phyloP scores from a whole-genome alignment of 2,797 vertebrate species.

The Sphenodon punctatus region DNA sequence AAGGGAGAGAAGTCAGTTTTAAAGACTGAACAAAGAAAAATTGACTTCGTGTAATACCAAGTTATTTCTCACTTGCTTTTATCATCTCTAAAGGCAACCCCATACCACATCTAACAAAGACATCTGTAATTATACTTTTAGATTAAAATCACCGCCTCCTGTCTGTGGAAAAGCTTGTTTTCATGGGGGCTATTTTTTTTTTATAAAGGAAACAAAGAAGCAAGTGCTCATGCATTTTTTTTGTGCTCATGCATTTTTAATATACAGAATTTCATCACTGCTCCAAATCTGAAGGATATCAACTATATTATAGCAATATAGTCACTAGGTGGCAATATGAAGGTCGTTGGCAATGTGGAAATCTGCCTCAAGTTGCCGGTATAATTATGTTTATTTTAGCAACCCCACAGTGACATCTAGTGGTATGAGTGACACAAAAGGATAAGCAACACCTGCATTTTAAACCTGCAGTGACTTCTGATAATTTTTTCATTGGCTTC shows the following conservation, averaged over 20 bases:
- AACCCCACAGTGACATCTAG: accelerated
- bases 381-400: too few relatives aligned
- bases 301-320: not conserved
- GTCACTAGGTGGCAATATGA: not conserved
- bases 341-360: not conserved
- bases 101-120: not conserved
- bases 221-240: accelerated
- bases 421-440: not conserved
- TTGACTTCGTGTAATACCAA: not conserved
- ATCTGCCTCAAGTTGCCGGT: constrained; percentile 45
- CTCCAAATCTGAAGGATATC: not conserved
- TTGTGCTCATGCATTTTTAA: too few relatives aligned
- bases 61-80: not conserved
- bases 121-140: not conserved
- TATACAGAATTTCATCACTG: not conserved
- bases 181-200: not conserved
- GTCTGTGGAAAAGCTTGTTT: not conserved
- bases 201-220: not conserved
- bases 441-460: not conserved
- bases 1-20: too few relatives aligned
- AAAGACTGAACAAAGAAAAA: too few relatives aligned
- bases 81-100: not conserved
- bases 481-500: not conserved
- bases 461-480: not conserved
- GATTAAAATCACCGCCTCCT: not conserved